These are phyloP conservation scores for Xanthorhoe spadicearia DNA, from an alignment of 2,888 invertebrate species.

Conservation along the genomic window DNA sequence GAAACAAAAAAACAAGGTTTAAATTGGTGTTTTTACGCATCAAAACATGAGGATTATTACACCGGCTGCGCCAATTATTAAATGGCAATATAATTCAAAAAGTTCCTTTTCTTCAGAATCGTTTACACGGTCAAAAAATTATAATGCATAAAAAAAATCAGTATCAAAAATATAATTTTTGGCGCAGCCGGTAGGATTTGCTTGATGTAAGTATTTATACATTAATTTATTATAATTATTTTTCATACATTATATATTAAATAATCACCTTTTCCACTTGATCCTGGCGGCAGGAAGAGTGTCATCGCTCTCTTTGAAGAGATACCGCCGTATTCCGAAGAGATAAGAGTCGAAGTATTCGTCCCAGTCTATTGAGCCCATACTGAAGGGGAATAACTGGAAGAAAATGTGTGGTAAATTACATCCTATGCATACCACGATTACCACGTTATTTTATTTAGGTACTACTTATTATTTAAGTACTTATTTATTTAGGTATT, in stretches of 20 bases:
- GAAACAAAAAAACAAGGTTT: conserved; percentile 52
- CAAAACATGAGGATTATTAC: neutral
- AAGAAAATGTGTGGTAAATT: conserved; percentile 30
- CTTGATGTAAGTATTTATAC: neutral
- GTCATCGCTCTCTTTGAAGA: conserved; percentile 91
- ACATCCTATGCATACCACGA: no score
- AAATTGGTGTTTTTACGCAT: neutral
- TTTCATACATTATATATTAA: no score
- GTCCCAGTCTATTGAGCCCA: conserved; percentile 89
- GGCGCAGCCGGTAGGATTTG: neutral
- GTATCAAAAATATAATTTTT: neutral
- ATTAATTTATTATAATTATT: neutral
- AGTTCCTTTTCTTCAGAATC: no score
- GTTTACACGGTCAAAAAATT: no score
- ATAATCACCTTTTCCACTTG: conserved; percentile 83
- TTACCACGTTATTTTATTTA: no score
- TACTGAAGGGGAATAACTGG: conserved; percentile 89
- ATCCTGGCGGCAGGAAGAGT: conserved; percentile 87
- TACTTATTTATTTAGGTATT: no score
- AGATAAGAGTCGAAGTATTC: conserved; percentile 88
- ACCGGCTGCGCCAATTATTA: neutral
- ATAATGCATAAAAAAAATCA: no score
- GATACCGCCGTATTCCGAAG: conserved; percentile 89
- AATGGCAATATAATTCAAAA: no score
- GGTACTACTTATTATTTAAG: no score